Evolutionary conservation across 2,888 invertebrate genomes (phyloP), one percentile per base, ranked within the genome.

Genomic region (Volucella bombylans): DNA sequence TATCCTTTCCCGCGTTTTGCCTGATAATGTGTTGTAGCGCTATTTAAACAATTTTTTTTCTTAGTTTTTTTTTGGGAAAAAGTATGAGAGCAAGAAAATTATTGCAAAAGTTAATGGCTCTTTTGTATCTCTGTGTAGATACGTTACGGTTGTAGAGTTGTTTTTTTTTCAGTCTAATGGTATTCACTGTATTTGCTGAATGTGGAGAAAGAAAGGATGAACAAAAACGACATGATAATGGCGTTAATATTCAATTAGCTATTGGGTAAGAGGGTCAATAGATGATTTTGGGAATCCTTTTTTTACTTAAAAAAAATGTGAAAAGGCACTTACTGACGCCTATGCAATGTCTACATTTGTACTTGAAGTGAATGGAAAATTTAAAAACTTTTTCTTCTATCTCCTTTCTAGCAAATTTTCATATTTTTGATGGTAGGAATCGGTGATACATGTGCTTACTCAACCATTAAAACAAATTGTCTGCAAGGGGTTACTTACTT

Each of bases 221-320:
- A 61, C 31, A 61, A 65, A 39, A 50, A 72, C 59, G 64, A 57
- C 57, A 64, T 31, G 83, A 80, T 80, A 80, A 85, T 80, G 80
- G 83, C 47, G 74, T 76, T 85, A 80, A 80, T 74, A 85, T 85
- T 85, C 80, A 80, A 85, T 85, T 85, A 80, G 76, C 71, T 67
- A 76, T 74, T 18, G 59, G 61, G 23, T 31, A n/a, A 47, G 41
- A 47, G 50, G 79, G 82, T 73, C 74, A 73, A 59, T 74, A 69
- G 62, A 68, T 31, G 43, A 52, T 55, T 73, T 18, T 8, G 15
- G 11, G 18, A 47, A 64, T 71, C 78, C 43, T 45, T 55, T 64
- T 43, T 43, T 50, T 49, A 39, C 62, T 47, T 39, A 15, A 39
- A 15, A 47, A 61, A 18, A 49, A 18, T 64, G 52, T 76, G 54